Conservation (phyloP, 2,888 invertebrate species). For the Rhagium mordax region DNA sequence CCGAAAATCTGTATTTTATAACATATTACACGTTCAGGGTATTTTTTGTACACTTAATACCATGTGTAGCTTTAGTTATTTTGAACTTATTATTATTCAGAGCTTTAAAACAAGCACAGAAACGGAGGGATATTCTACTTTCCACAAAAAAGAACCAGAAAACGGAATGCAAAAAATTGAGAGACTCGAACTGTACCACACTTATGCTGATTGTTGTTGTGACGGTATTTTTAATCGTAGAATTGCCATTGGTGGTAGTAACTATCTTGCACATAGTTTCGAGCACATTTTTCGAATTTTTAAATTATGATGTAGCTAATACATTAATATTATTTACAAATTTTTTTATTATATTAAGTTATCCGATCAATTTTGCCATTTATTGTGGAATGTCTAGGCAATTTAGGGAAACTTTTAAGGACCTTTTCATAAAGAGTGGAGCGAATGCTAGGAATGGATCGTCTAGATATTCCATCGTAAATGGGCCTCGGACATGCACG, state of each 20-base stretch:
- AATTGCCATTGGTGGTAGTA: slow-evolving; percentile 88
- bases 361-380: slow-evolving; percentile 95
- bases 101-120: slow-evolving; percentile 88
- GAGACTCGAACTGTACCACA: slow-evolving; percentile 89
- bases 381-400: slow-evolving; percentile 97
- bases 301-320: slow-evolving; percentile 86
- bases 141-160: slow-evolving; percentile 71
- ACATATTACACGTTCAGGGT: slow-evolving; percentile 89
- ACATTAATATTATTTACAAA: slow-evolving; percentile 87
- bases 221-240: slow-evolving; percentile 86
- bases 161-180: slow-evolving; percentile 83
- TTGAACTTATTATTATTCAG: slow-evolving; percentile 90
- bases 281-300: slow-evolving; percentile 77
- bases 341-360: slow-evolving; percentile 92
- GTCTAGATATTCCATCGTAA: slow-evolving; percentile 85
- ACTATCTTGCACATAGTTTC: slow-evolving; percentile 88
- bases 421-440: slow-evolving; percentile 79
- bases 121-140: slow-evolving; percentile 65
- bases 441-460: slow-evolving; percentile 79
- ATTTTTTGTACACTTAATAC: slow-evolving; percentile 91
- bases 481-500: slow-evolving; percentile 87
- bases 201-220: slow-evolving; percentile 91
- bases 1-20: slow-evolving; percentile 85
- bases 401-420: slow-evolving; percentile 94
- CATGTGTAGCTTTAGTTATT: slow-evolving; percentile 90